Percentiles rank a stretch among this genome's conserved stretches.
These are phyloP conservation scores for Coenonympha arcania DNA, from an alignment of 2,888 invertebrate species.

Conservation along the genomic window DNA sequence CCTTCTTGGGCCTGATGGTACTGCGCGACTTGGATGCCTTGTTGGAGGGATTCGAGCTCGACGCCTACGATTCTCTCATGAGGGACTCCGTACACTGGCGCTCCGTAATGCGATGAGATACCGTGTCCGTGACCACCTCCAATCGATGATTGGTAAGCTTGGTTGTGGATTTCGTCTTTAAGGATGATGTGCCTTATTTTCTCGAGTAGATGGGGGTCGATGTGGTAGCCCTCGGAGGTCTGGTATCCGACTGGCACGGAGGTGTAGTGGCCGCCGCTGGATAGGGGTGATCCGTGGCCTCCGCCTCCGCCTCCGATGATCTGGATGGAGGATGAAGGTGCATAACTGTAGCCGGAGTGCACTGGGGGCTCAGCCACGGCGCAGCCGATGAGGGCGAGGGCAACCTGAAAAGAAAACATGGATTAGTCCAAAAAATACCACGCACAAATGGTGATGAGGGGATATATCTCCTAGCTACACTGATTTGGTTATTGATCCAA, in stretches of 20 bases:
- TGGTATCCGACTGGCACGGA: conserved; percentile 84
- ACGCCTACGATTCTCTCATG: conserved; percentile 83
- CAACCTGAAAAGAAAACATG: conserved; percentile 50
- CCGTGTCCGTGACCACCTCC: conserved; percentile 57
- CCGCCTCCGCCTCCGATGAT: conserved; percentile 49
- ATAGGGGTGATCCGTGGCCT: conserved; percentile 49
- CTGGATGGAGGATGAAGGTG: conserved; percentile 76
- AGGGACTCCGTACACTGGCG: conserved; percentile 80
- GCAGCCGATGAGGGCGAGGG: conserved; percentile 84
- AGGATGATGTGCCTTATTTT: conserved; percentile 88
- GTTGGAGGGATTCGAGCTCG: conserved; percentile 87
- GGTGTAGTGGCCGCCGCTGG: conserved; percentile 82
- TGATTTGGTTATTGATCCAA: not conserved
- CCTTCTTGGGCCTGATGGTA: conserved; percentile 82
- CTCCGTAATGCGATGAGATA: conserved; percentile 79
- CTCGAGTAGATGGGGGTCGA: conserved; percentile 85
- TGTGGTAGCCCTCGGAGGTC: conserved; percentile 85
- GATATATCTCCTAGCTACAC: no score
- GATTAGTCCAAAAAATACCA: not conserved
- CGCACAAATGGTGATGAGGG: no score
- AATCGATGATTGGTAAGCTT: conserved; percentile 67
- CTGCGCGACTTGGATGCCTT: conserved; percentile 90
- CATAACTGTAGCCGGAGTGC: conserved; percentile 79
- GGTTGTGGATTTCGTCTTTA: conserved; percentile 81
- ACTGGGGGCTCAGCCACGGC: conserved; percentile 84